Evolutionary conservation across 2,888 invertebrate species (phyloP).

Genomic region (Brachycybe producta): DNA sequence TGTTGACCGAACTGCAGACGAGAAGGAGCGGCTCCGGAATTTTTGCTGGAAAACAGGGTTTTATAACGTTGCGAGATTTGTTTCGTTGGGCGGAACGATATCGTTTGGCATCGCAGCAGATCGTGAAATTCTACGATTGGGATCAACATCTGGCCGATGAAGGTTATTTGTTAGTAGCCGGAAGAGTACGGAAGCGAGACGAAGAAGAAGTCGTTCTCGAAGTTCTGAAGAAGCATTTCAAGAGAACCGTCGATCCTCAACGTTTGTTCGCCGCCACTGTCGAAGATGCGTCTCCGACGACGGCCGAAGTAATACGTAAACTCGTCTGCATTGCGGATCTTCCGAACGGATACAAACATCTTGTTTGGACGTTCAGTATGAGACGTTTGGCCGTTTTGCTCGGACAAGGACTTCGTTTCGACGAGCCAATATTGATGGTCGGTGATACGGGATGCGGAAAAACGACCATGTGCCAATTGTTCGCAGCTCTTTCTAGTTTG

Average conservation of each 20-base stretch:
- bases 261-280: constrained; percentile 50
- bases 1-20: constrained; percentile 70
- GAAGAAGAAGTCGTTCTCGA: constrained; percentile 70
- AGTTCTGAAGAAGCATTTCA: constrained; percentile 41
- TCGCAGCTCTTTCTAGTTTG: constrained; percentile 54
- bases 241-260: constrained; percentile 54
- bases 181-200: constrained; percentile 70
- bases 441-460: constrained; percentile 97
- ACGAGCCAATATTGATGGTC: constrained; percentile 87
- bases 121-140: constrained; percentile 72
- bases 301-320: constrained; percentile 52
- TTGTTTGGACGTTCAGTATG: constrained; percentile 93
- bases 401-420: constrained; percentile 65
- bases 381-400: constrained; percentile 49
- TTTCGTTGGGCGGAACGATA: constrained; percentile 95
- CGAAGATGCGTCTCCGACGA: constrained; percentile 62
- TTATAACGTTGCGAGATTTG: constrained; percentile 85
- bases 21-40: constrained; percentile 70
- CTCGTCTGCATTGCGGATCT: constrained; percentile 38
- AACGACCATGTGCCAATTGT: constrained; percentile 85
- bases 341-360: constrained; percentile 49
- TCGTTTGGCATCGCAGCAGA: constrained; percentile 50
- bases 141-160: constrained; percentile 93
- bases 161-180: constrained; percentile 80
- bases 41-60: constrained; percentile 77